Evolutionary conservation across 2,797 vertebrate genomes (phyloP).

Genomic region (Leptodactylus fallax): DNA sequence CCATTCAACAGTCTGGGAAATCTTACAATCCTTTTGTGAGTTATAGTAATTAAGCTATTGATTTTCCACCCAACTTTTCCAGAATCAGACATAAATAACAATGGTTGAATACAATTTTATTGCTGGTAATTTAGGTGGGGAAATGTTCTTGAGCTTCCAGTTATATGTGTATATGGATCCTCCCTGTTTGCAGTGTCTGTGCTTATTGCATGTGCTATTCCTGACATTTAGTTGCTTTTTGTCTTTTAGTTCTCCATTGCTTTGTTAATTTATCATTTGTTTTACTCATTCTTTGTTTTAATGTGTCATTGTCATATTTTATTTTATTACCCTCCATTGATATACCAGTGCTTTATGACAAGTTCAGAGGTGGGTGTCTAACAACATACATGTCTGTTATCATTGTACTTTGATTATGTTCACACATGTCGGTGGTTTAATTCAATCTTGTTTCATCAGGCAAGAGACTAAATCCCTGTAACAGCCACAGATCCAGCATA

Average conservation of each 20-base stretch:
- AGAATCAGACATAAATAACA: not conserved
- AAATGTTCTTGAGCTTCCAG: too few species aligned
- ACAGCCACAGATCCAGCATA: too few species aligned
- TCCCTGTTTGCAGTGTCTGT: slow-evolving; percentile 51
- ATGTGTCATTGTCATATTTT: slow-evolving; percentile 36
- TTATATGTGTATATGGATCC: too few species aligned
- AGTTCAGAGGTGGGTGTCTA: slow-evolving; percentile 78
- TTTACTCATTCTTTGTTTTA: slow-evolving; percentile 71
- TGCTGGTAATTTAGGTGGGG: not conserved
- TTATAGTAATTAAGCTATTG: too few species aligned
- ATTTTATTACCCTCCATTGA: slow-evolving; percentile 30
- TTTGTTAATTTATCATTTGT: slow-evolving; percentile 59
- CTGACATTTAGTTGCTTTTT: not conserved
- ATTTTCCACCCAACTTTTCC: not conserved
- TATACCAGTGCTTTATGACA: slow-evolving; percentile 67
- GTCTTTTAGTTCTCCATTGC: not conserved
- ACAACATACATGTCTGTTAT: not conserved
- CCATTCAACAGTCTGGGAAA: too few species aligned
- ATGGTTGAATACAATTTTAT: too few species aligned
- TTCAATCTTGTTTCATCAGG: not conserved
- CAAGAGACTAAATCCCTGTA: not conserved
- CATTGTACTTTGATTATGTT: not conserved
- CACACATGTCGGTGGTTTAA: not conserved
- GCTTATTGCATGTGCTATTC: not conserved
- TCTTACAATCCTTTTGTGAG: too few species aligned